Base-by-base conservation (phyloP, 2,797 vertebrate genomes). In the Chaenodraco wilsoni region DNA sequence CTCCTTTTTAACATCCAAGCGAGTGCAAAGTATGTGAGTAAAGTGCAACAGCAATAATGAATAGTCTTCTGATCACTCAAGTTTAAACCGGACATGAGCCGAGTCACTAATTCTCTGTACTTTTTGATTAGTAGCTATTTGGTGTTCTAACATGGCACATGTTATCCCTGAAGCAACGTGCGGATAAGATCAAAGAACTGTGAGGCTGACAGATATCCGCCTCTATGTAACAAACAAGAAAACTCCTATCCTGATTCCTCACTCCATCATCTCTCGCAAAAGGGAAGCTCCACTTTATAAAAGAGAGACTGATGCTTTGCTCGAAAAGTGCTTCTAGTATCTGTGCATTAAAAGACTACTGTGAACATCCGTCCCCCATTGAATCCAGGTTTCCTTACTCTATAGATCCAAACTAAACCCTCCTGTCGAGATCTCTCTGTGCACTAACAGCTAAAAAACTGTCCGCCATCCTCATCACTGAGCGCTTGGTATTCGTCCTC, bases 391-490 rank as follows among this genome's bases (percentile, higher is more conserved):
- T 71, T 79, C 31, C 45, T 63, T 40, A 71, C 78, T 43, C 31
- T 59, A 54, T 58, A 33, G 48, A 64, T 56, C 40, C 59, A 27
- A 27, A 27, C 23, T 27, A 23, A 23, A 27, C 27, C 27, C 27
- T 27, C 27, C 27, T 27, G 27, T 5, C 5, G 27, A 27, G 27
- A 5, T 27, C 27, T 27, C 21, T 66, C n/a, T 64, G 27, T 31
- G 5, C 17, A 15, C 88, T 95, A 95, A 86, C 93, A 95, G 85
- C 90, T 96, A 87, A 96, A 96, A 83, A 95, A 90, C 64, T 91
- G 95, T 23, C 90, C 84, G 2, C 90, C 83, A 11, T 97, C 95
- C 64, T 96, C 96, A 76, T 97, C 96, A 56, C 93, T 96, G 74
- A 96, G 94, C 74, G 89, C 92, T 19, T 96, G 83, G 68, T 91